Evolutionary conservation across 2,113 vertebrate species (phyloP).

Genomic region (Scopus umbretta): DNA sequence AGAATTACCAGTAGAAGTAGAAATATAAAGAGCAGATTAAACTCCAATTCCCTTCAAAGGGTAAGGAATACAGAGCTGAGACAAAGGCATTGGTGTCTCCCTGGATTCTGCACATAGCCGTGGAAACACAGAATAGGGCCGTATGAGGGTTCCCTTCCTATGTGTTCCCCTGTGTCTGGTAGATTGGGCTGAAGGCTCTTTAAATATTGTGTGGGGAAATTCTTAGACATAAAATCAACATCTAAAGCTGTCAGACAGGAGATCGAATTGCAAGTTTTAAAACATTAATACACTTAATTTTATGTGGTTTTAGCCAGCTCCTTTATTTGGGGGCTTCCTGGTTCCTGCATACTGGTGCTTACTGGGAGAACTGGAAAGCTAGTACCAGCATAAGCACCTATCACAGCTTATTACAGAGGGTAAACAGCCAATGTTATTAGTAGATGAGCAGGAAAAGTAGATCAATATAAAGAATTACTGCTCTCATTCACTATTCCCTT

Average conservation of each 20-base stretch:
- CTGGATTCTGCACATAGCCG: not conserved
- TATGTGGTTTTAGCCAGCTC: not conserved
- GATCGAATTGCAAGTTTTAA: not conserved
- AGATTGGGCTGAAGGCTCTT: not conserved
- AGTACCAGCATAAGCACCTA: not conserved
- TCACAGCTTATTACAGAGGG: not conserved
- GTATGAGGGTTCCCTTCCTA: not conserved
- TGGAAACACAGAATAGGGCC: not conserved
- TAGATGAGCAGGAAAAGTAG: slow-evolving; percentile 36
- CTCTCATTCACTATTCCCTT: slow-evolving; percentile 56
- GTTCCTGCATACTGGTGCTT: not conserved
- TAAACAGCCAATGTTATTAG: slow-evolving; percentile 14
- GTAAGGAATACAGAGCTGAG: not conserved
- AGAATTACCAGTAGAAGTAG: not conserved
- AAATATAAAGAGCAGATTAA: not conserved
- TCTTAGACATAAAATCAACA: not conserved
- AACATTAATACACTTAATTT: not conserved
- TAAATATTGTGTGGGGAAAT: not conserved
- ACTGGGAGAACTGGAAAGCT: not conserved
- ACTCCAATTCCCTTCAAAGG: not conserved
- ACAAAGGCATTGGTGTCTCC: not conserved
- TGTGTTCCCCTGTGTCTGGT: not conserved
- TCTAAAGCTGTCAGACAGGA: not conserved
- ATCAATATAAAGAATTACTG: slow-evolving; percentile 63
- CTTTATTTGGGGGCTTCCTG: not conserved